Percentiles rank a stretch among this genome's conserved stretches.
phyloP scores from a whole-genome alignment of 23 tunicate genomes.

The Trididemnum miniatum region DNA sequence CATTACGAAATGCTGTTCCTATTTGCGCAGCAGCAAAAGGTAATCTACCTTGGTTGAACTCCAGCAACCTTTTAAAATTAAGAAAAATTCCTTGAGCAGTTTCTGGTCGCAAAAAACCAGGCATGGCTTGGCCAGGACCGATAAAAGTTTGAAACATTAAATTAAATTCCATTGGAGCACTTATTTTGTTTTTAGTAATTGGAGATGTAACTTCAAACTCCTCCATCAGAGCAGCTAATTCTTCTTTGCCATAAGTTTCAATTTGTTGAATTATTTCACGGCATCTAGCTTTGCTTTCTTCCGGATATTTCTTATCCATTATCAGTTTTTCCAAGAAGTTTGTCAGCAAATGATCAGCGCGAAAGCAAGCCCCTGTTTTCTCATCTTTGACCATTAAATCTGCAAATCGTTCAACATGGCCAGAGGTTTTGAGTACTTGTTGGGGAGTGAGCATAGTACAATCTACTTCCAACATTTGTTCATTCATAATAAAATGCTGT shows the following conservation, averaged over 20 bases:
- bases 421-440: constrained; percentile 83
- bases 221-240: constrained; percentile 51
- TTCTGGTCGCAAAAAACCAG: constrained; percentile 92
- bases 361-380: constrained; percentile 85
- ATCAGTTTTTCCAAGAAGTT: constrained; percentile 71
- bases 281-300: constrained; percentile 61
- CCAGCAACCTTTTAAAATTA: constrained; percentile 89
- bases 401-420: constrained; percentile 98
- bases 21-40: constrained; percentile 98
- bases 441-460: constrained; percentile 97
- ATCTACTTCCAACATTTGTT: constrained; percentile 92
- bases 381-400: constrained; percentile 97
- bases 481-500: constrained; percentile 81
- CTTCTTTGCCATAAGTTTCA: constrained; percentile 86
- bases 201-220: constrained; percentile 90
- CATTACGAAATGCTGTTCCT: constrained; percentile 95
- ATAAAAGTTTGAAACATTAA: constrained; percentile 91
- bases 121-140: constrained; percentile 90
- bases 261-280: constrained; percentile 56
- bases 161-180: constrained; percentile 94
- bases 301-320: constrained; percentile 68
- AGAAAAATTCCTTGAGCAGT: constrained; percentile 99
- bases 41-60: constrained; percentile 90
- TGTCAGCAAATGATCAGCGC: constrained; percentile 92
- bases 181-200: constrained; percentile 68